Conservation (phyloP, 30 jellyfish, hydroid and myxozoan genomes). For the Aurelia aurita region DNA sequence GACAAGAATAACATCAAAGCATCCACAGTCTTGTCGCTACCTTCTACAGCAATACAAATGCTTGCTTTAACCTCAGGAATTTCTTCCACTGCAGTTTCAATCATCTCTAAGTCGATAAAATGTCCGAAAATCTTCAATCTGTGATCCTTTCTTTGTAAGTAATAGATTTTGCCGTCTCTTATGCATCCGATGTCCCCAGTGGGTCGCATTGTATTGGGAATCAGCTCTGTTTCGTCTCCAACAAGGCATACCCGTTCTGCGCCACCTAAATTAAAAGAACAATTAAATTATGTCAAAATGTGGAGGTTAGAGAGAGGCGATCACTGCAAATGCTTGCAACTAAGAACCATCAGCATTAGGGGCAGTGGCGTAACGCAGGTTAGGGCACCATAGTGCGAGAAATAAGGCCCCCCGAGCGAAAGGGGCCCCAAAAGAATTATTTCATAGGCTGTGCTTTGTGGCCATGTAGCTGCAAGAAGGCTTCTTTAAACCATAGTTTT, state of each 20-base stretch:
- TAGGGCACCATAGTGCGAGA: too few species aligned
- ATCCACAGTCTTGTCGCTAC: not conserved
- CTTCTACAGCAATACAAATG: slow-evolving; percentile 13
- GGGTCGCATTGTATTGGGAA: slow-evolving; percentile 52
- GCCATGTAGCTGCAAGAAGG: too few species aligned
- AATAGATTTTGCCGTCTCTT: slow-evolving; percentile 63
- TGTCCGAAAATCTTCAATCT: slow-evolving; percentile 83
- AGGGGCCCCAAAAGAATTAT: too few species aligned
- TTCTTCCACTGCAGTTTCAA: slow-evolving; percentile 42
- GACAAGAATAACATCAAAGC: slow-evolving; percentile 34
- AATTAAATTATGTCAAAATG: too few species aligned
- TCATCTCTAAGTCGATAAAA: slow-evolving; percentile 54
- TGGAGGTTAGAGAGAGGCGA: too few species aligned
- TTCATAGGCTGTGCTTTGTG: too few species aligned
- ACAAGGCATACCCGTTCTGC: slow-evolving; percentile 65
- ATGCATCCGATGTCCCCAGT: slow-evolving; percentile 89
- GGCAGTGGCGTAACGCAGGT: too few species aligned
- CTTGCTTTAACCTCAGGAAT: slow-evolving; percentile 19
- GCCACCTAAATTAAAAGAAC: slow-evolving; percentile 48
- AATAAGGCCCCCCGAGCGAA: too few species aligned
- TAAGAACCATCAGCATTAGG: too few species aligned
- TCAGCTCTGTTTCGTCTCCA: slow-evolving; percentile 47
- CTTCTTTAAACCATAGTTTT: too few species aligned
- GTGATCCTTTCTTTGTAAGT: slow-evolving; percentile 69
- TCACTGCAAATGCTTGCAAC: too few species aligned